phyloP scores from a whole-genome alignment of 1,140 invertebrate species.

The Chrysomallon squamiferum region DNA sequence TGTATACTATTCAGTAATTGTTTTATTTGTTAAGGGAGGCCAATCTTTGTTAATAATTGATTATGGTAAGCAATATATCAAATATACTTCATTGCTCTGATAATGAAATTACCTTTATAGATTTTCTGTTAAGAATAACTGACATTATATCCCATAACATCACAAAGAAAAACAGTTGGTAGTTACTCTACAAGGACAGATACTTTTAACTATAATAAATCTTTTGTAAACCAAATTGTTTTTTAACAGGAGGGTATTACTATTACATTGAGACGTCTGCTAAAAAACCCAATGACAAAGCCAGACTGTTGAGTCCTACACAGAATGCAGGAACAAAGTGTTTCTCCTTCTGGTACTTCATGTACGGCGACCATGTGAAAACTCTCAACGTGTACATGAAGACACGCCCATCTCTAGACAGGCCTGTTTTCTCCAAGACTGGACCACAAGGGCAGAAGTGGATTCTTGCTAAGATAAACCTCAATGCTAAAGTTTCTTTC shows the following conservation, averaged over 20 bases:
- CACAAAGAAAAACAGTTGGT: too few relatives aligned
- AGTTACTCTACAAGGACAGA: too few relatives aligned
- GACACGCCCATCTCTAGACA: slow-evolving; percentile 20
- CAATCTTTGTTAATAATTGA: too few relatives aligned
- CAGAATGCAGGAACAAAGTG: slow-evolving; percentile 61
- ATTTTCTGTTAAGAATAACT: too few relatives aligned
- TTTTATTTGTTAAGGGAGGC: too few relatives aligned
- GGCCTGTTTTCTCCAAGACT: slow-evolving; percentile 39
- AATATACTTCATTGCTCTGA: too few relatives aligned
- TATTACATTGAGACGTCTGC: slow-evolving; percentile 35
- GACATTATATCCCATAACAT: too few relatives aligned
- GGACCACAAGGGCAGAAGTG: slow-evolving; percentile 44
- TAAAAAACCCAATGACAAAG: slow-evolving; percentile 23
- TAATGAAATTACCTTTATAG: too few relatives aligned
- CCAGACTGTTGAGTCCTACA: slow-evolving; percentile 17
- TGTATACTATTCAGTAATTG: too few relatives aligned
- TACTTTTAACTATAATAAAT: too few relatives aligned
- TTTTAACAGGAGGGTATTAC: slow-evolving; percentile 23
- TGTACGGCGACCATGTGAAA: slow-evolving; percentile 28
- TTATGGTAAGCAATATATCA: too few relatives aligned
- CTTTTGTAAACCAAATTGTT: too few relatives aligned
- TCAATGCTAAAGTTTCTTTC: slow-evolving; percentile 16
- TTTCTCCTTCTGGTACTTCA: slow-evolving; percentile 34
- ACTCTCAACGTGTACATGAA: slow-evolving; percentile 20
- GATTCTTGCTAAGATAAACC: slow-evolving; percentile 35